Evolutionary conservation across 2,797 vertebrate genomes (phyloP).

Genomic region (Sebastes variabilis): DNA sequence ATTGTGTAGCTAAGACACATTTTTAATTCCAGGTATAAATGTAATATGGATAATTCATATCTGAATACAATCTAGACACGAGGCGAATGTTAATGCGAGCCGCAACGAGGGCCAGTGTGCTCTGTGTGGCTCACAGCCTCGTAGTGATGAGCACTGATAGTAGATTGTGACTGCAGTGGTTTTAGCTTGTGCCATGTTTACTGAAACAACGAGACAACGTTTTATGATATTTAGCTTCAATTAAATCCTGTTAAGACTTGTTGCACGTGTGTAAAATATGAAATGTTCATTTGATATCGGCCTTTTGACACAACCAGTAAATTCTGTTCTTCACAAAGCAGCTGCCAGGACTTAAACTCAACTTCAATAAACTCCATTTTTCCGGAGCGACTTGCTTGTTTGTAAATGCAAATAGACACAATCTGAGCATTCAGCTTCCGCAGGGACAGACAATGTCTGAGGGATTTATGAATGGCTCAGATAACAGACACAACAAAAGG

Average conservation of each 20-base stretch:
- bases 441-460: slow-evolving; percentile 35
- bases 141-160: slow-evolving; percentile 4
- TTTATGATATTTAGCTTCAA: not conserved
- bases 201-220: slow-evolving; percentile 1
- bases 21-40: slow-evolving; percentile 60
- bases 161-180: not conserved
- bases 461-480: slow-evolving; percentile 61
- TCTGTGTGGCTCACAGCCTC: slow-evolving; percentile 14
- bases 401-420: slow-evolving; percentile 59
- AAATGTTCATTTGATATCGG: not conserved
- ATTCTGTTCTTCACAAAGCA: slow-evolving; percentile 1
- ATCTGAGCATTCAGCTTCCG: slow-evolving; percentile 37
- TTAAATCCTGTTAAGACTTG: slow-evolving; percentile 11
- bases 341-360: slow-evolving; percentile 3
- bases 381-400: slow-evolving; percentile 45
- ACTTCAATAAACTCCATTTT: slow-evolving; percentile 29
- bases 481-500: slow-evolving; percentile 63
- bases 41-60: slow-evolving; percentile 62
- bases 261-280: not conserved
- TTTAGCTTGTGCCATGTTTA: slow-evolving; percentile 1
- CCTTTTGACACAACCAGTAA: slow-evolving; percentile 3
- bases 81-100: slow-evolving; percentile 47
- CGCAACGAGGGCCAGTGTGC: not conserved
- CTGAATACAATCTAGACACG: slow-evolving; percentile 44
- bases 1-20: slow-evolving; percentile 4